Percentiles rank a stretch among this genome's conserved stretches.
Conservation (phyloP, 2,113 vertebrate genomes). For the Morphnarchus princeps region DNA sequence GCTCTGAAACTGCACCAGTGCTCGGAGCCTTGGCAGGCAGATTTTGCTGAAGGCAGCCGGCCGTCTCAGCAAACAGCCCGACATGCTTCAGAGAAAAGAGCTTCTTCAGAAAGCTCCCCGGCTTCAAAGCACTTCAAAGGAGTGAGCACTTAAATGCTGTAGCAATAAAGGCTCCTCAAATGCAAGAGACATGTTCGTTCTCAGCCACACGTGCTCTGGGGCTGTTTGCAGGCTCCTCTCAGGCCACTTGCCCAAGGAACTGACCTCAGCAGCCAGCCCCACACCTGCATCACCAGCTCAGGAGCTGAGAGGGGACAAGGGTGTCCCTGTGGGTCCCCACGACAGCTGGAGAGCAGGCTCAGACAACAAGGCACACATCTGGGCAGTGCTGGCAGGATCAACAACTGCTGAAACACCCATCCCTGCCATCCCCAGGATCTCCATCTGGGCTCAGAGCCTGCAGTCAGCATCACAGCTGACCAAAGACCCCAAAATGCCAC, state of each 20-base stretch:
- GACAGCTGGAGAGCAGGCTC: not conserved
- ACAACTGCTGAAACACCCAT: rapidly evolving
- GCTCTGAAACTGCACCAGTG: rapidly evolving
- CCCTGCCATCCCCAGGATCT: not conserved
- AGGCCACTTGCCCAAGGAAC: not conserved
- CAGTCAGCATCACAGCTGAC: too few species aligned
- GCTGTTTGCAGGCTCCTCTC: not conserved
- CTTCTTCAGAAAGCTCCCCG: not conserved
- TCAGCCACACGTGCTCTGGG: not conserved
- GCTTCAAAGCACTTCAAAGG: slow-evolving; percentile 7
- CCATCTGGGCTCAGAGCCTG: not conserved
- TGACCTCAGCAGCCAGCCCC: not conserved
- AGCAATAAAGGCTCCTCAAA: not conserved
- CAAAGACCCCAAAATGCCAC: not conserved
- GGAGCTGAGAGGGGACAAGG: not conserved
- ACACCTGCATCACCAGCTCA: rapidly evolving
- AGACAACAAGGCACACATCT: not conserved
- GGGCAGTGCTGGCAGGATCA: not conserved
- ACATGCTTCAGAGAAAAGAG: not conserved
- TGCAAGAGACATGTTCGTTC: rapidly evolving
- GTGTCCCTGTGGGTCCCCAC: not conserved
- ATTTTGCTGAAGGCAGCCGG: not conserved
- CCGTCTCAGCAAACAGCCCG: not conserved
- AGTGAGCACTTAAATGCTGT: not conserved
- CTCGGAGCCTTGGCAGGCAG: not conserved